Evolutionary conservation across 2,888 invertebrate species (phyloP).

Genomic region (Syrista parreyssii): DNA sequence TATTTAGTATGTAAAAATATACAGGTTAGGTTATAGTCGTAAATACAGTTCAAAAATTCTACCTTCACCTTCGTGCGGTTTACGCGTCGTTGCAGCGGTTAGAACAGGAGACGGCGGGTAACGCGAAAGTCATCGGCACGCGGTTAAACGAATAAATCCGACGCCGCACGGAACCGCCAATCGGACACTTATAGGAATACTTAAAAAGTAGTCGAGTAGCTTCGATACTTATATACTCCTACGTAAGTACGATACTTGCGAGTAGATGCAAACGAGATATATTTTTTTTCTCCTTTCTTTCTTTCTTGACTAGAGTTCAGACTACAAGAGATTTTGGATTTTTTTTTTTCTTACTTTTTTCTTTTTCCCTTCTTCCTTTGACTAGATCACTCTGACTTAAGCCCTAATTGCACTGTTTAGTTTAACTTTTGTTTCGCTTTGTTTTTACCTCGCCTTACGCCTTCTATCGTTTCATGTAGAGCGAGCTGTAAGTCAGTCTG

Average conservation of each 20-base stretch:
- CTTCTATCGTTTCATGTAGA: constrained; percentile 5
- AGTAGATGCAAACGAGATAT: constrained; percentile 19
- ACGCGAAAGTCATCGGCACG: too few species aligned
- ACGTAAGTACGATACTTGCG: constrained; percentile 11
- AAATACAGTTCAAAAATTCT: constrained; percentile 55
- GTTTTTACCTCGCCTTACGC: not conserved
- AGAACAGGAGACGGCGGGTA: too few species aligned
- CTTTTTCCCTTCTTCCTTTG: constrained; percentile 9
- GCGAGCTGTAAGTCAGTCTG: constrained; percentile 41
- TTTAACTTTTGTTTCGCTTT: constrained; percentile 1
- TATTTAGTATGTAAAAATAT: constrained; percentile 60
- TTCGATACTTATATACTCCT: constrained; percentile 7
- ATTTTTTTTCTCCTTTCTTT: too few species aligned
- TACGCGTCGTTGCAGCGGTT: not conserved
- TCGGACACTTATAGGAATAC: constrained; percentile 2
- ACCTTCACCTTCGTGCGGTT: constrained; percentile 17
- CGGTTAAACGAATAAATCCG: too few species aligned
- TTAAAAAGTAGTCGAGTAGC: not conserved
- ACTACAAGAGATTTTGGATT: constrained; percentile 23
- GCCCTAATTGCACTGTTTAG: constrained; percentile 35
- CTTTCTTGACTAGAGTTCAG: constrained; percentile 22
- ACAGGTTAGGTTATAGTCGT: constrained; percentile 60
- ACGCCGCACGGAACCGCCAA: not conserved
- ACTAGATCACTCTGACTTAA: constrained; percentile 35
- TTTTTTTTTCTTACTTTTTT: not conserved